Percentiles rank a stretch among this genome's conserved stretches.
Evolutionary conservation across 2,113 vertebrate genomes (phyloP).

Genomic region (Burhinus oedicnemus): DNA sequence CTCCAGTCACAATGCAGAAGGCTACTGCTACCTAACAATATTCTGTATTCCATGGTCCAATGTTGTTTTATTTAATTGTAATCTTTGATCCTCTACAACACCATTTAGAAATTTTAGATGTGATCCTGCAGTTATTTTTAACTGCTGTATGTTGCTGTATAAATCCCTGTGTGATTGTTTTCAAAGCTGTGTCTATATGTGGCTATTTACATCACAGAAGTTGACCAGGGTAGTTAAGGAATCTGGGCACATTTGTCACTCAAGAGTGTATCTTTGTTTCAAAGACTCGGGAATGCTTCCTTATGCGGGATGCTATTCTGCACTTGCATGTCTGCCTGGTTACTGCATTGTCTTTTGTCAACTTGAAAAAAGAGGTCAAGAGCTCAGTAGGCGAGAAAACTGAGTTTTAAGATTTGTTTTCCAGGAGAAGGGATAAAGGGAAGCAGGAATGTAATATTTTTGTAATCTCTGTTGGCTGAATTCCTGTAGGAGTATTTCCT

Average conservation of each 20-base stretch:
- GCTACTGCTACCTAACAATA: neutral
- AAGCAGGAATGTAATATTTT: neutral
- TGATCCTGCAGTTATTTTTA: neutral
- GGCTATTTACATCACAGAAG: neutral
- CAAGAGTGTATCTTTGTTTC: neutral
- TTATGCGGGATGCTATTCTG: neutral
- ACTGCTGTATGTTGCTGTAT: neutral
- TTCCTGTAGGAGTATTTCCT: neutral
- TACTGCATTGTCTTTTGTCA: neutral
- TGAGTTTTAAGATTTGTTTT: neutral
- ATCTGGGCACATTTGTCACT: neutral
- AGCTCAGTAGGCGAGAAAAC: neutral
- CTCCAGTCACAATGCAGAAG: neutral
- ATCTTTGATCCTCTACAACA: neutral
- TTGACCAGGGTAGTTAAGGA: neutral
- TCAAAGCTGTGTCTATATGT: neutral
- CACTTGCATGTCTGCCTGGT: neutral
- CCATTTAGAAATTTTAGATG: neutral
- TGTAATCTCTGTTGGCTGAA: neutral
- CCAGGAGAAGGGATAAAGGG: neutral
- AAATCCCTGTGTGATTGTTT: neutral
- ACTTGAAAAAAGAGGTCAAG: neutral
- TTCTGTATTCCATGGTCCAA: neutral
- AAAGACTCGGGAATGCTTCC: neutral
- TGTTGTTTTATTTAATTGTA: neutral